A percentile compares a stretch with the other conserved stretches of the same genome.
phyloP scores from a whole-genome alignment of 1,140 invertebrate genomes.

The Scaptomyza graminum region DNA sequence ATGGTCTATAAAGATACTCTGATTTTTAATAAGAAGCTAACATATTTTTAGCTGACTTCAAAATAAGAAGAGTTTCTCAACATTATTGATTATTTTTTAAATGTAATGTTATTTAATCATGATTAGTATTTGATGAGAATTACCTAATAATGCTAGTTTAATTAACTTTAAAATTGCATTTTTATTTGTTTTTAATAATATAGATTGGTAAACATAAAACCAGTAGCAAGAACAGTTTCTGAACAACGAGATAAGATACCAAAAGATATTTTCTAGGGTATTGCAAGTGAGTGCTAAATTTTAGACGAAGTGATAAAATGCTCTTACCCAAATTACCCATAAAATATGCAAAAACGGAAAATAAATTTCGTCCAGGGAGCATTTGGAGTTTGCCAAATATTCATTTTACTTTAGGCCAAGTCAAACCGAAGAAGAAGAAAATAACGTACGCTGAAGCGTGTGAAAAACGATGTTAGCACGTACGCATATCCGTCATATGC shows the following conservation, averaged over 20 bases:
- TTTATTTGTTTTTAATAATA: too few species aligned
- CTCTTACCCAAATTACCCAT: slow-evolving; percentile 71
- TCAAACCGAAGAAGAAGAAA: background rate
- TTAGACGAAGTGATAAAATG: slow-evolving; percentile 31
- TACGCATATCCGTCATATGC: slow-evolving; percentile 71
- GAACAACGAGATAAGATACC: too few species aligned
- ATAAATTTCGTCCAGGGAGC: slow-evolving; percentile 64
- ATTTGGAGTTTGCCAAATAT: slow-evolving; percentile 46
- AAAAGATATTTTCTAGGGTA: slow-evolving; percentile 5
- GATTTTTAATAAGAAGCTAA: background rate
- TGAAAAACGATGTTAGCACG: slow-evolving; percentile 66
- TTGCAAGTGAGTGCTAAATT: slow-evolving; percentile 15
- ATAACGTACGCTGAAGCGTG: slow-evolving; percentile 52
- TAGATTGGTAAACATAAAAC: too few species aligned
- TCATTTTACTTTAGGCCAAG: slow-evolving; percentile 50
- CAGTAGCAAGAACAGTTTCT: too few species aligned
- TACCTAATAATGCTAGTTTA: too few species aligned
- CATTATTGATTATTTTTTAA: too few species aligned
- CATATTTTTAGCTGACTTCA: background rate
- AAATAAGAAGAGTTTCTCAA: too few species aligned
- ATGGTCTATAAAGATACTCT: background rate
- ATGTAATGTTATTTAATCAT: too few species aligned
- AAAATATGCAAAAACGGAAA: slow-evolving; percentile 76
- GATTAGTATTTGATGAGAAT: too few species aligned
- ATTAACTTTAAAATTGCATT: too few species aligned